phyloP scores from a whole-genome alignment of 2,113 vertebrate genomes.

The Malurus cyaneus region DNA sequence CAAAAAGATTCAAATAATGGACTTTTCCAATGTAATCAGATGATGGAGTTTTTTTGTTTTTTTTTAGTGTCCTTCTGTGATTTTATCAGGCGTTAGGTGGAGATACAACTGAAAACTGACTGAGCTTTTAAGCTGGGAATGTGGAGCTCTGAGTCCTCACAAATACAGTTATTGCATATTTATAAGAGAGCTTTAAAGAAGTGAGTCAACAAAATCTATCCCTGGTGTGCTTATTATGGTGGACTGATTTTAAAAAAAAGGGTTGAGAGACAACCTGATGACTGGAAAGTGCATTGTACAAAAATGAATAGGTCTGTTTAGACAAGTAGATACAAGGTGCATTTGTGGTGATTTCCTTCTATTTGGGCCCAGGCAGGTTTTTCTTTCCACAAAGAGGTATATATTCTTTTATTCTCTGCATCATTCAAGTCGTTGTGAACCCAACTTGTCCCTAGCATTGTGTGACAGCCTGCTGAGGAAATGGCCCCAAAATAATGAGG shows the following conservation, averaged over 20 bases:
- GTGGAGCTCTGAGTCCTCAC: not conserved
- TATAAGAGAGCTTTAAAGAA: constrained; percentile 49
- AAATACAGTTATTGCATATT: constrained; percentile 29
- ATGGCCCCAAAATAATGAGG: constrained; percentile 77
- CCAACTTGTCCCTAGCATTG: constrained; percentile 74
- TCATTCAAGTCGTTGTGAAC: constrained; percentile 73
- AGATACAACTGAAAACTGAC: constrained; percentile 14
- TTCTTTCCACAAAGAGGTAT: constrained; percentile 67
- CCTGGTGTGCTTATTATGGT: constrained; percentile 10
- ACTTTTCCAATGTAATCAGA: not conserved
- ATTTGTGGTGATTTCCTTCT: constrained; percentile 73
- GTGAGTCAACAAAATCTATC: constrained; percentile 52
- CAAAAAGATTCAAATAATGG: not conserved
- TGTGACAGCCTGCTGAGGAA: constrained; percentile 75
- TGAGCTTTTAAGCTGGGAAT: not conserved
- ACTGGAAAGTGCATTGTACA: constrained; percentile 41
- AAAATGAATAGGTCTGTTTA: constrained; percentile 67
- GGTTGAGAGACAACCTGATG: constrained; percentile 27
- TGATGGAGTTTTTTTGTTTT: no score
- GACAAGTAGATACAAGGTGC: constrained; percentile 39
- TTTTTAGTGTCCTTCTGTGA: not conserved
- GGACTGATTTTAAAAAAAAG: constrained; percentile 16
- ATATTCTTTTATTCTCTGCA: constrained; percentile 77
- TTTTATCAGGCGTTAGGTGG: not conserved
- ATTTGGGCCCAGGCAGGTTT: constrained; percentile 64